Base-by-base conservation (phyloP, 2,797 vertebrate species). In the Atherinosoma microstoma region DNA sequence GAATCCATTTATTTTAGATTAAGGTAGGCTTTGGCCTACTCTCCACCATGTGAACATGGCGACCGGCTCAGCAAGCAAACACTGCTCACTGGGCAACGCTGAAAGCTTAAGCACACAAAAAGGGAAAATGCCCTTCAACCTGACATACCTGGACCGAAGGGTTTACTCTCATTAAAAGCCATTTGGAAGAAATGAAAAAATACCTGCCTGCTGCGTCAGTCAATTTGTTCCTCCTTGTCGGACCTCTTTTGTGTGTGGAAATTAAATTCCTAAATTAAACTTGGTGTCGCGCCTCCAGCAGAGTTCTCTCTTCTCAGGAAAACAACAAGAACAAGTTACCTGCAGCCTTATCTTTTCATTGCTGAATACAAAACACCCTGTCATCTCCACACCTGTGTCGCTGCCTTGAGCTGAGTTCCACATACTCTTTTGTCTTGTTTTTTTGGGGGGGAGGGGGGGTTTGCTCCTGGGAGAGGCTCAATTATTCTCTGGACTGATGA, bases 241-340 rank as follows among this genome's bases (percentile, higher is more conserved):
- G 93, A 92, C 91, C 91, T 92, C 90, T 84, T 94, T 93, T 91
- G 87, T 89, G 86, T 85, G 88, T 87, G 87, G 78, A 93, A 94
- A 94, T 94, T 93, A 91, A 93, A 94, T 92, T 93, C 89, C 90
- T 89, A 90, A 94, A 93, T 94, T 92, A 93, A 94, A 90, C 81
- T 86, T 76, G 62, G 85, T 91, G 87, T 86, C 47, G 70, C 59
- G 84, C 85, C 83, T 88, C 84, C 69, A 91, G 91, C 84, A 12
- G 62, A 89, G 78, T 87, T 87, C 83, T 78, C 72, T 91, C 80
- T 83, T 75, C 82, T 73, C 70, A 66, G 70, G 73, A 87, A 85
- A 85, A 89, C 83, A 91, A 82, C 75, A 84, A 73, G 81, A 90
- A 89, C 67, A 77, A 65, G 80, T 62, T 57, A 83, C 76, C 80